Conservation (phyloP, 2,113 vertebrate genomes). For the Nothoprocta pentlandii region DNA sequence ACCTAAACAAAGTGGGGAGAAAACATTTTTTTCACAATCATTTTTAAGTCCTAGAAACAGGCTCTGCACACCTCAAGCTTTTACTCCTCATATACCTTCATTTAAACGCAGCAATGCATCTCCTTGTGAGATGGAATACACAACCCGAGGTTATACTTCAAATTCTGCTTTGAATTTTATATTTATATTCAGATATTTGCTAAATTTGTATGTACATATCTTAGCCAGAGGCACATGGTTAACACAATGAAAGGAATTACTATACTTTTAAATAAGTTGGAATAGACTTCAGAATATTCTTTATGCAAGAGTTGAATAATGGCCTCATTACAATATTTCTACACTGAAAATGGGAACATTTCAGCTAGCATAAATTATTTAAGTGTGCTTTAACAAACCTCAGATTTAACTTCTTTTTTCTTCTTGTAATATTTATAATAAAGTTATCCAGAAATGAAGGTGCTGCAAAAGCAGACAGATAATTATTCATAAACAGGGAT, state of each 20-base stretch:
- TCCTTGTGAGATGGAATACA: neutral
- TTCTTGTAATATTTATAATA: slow-evolving; percentile 51
- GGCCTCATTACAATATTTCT: slow-evolving; percentile 39
- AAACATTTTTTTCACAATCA: neutral
- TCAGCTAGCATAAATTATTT: slow-evolving; percentile 52
- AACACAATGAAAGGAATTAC: neutral
- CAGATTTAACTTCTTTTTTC: neutral
- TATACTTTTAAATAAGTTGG: slow-evolving; percentile 26
- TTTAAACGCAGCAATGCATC: accelerated
- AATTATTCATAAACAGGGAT: neutral
- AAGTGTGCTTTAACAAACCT: slow-evolving; percentile 36
- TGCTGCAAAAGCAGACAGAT: neutral
- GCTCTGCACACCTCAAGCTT: neutral
- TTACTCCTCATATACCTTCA: neutral
- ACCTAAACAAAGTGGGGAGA: slow-evolving; percentile 79
- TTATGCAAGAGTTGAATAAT: slow-evolving; percentile 30
- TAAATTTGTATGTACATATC: neutral
- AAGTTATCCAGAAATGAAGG: slow-evolving; percentile 29
- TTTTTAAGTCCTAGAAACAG: neutral
- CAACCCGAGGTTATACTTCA: neutral
- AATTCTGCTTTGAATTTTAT: neutral
- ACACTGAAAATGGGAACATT: slow-evolving; percentile 31
- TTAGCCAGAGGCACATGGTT: slow-evolving; percentile 5
- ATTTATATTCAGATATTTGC: slow-evolving; percentile 39
- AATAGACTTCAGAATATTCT: neutral